Conservation (phyloP, 2,113 vertebrate species). For the Mionectes macconnelli region DNA sequence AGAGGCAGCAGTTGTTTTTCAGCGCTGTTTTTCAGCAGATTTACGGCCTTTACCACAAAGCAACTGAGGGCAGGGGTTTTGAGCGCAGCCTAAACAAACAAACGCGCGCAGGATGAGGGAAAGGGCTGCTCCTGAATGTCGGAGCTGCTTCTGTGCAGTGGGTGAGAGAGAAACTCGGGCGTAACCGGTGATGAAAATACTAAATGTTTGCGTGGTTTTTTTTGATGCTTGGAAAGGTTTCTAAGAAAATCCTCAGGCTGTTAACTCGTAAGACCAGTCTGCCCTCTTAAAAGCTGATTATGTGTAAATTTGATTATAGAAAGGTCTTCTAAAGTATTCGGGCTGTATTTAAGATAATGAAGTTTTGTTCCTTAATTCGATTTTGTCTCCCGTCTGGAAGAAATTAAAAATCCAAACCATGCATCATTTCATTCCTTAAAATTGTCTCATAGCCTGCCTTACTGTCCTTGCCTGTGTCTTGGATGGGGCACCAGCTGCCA, state of each 20-base stretch:
- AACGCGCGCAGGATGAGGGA: neutral
- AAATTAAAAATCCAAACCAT: slow-evolving; percentile 9
- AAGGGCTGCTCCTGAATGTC: neutral
- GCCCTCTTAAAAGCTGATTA: neutral
- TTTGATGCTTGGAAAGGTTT: neutral
- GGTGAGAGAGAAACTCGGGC: fast-evolving
- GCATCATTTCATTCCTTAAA: neutral
- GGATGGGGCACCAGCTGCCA: neutral
- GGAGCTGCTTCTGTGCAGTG: fast-evolving
- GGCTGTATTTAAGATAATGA: slow-evolving; percentile 1
- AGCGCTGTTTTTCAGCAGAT: neutral
- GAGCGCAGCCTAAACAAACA: neutral
- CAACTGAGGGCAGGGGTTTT: neutral
- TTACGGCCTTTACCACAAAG: neutral
- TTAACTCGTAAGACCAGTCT: neutral
- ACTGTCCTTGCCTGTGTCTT: neutral
- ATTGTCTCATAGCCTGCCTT: neutral
- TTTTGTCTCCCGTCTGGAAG: slow-evolving; percentile 8
- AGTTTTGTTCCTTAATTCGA: neutral
- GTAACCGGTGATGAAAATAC: fast-evolving
- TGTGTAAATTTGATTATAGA: neutral
- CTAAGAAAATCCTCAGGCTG: neutral
- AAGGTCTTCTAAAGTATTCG: neutral
- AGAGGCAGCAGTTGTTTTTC: neutral
- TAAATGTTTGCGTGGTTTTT: neutral